Percentiles rank a stretch among this genome's conserved stretches.
Conservation (phyloP, 2,888 invertebrate genomes). For the Spialia ferax region DNA sequence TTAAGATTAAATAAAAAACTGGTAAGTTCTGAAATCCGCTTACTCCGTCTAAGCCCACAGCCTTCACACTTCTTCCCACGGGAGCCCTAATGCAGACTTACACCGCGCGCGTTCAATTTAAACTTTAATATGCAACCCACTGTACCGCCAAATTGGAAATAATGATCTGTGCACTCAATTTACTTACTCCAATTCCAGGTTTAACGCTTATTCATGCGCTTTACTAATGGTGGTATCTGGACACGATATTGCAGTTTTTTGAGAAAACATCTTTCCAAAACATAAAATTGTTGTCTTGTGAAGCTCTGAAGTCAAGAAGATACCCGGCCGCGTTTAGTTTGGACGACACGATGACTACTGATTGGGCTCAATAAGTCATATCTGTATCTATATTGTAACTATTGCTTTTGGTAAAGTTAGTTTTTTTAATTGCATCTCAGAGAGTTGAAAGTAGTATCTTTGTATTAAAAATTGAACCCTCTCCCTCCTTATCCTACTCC, state of each 20-base stretch:
- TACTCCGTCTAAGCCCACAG: constrained; percentile 42
- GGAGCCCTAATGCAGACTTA: constrained; percentile 82
- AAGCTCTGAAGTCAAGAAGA: too few species aligned
- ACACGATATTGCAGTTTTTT: background rate
- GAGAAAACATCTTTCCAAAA: background rate
- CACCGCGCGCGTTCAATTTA: constrained; percentile 80
- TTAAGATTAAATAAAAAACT: too few species aligned
- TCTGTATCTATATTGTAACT: too few species aligned
- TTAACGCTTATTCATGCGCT: constrained; percentile 17
- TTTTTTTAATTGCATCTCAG: too few species aligned
- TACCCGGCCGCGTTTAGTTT: too few species aligned
- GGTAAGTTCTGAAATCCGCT: constrained; percentile 26
- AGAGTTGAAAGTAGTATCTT: too few species aligned
- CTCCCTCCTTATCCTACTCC: too few species aligned
- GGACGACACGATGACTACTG: too few species aligned
- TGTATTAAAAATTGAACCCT: too few species aligned
- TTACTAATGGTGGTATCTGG: background rate
- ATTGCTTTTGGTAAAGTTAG: too few species aligned
- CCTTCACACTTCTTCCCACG: constrained; percentile 59
- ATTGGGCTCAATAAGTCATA: too few species aligned
- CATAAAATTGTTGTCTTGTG: too few species aligned
- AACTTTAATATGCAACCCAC: constrained; percentile 82
- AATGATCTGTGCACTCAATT: constrained; percentile 66
- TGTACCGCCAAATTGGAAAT: constrained; percentile 78
- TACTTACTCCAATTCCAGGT: constrained; percentile 31